These are phyloP conservation scores for Ormyrus nitidulus DNA, from an alignment of 2,888 invertebrate genomes.

Conservation along the genomic window DNA sequence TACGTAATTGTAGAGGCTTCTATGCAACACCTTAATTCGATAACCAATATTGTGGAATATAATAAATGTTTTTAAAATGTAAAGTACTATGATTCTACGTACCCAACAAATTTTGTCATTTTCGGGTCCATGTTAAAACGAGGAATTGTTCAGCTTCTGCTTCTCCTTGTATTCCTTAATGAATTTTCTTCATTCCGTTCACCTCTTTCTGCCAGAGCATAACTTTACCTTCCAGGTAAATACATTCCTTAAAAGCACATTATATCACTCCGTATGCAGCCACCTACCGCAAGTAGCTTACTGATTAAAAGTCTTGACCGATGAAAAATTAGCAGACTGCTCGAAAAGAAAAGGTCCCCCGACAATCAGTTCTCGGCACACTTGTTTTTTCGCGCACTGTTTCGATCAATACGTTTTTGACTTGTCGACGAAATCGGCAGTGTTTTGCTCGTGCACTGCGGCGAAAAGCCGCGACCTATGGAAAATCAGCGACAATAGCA, in stretches of 20 bases:
- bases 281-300: background rate
- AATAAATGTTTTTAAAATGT: background rate
- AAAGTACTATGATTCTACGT: background rate
- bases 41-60: too few species aligned
- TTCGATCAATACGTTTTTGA: conserved; percentile 19
- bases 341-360: too few species aligned
- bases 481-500: conserved; percentile 23
- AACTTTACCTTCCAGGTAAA: background rate
- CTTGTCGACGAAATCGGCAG: background rate
- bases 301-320: too few species aligned
- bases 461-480: background rate
- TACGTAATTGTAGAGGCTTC: too few species aligned
- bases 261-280: background rate
- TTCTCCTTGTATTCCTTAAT: conserved; percentile 32
- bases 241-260: conserved; percentile 3
- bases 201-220: background rate
- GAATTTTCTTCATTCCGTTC: conserved; percentile 43
- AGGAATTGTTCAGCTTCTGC: conserved; percentile 29
- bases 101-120: conserved; percentile 13
- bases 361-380: background rate
- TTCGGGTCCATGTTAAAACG: conserved; percentile 30
- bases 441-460: background rate
- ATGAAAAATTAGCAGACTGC: too few species aligned
- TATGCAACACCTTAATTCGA: too few species aligned
- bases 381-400: conserved; percentile 9